These are phyloP conservation scores for Pelosia muscerda DNA, from an alignment of 2,888 invertebrate genomes.

Conservation along the genomic window DNA sequence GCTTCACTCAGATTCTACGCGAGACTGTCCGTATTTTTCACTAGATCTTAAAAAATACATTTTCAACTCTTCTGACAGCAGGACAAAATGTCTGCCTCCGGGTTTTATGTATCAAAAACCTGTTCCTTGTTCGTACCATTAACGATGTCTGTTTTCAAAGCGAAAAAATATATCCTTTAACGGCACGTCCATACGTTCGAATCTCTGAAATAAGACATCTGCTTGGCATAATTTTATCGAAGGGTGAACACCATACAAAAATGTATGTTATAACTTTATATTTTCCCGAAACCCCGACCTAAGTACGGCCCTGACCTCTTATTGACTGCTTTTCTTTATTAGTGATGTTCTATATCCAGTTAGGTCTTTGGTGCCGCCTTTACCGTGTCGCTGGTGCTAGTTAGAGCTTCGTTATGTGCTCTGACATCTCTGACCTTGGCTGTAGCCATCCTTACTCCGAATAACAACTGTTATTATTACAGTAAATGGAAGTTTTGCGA, in stretches of 20 bases:
- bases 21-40: too few species aligned
- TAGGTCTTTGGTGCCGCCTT: conserved; percentile 33
- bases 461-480: conserved; percentile 17
- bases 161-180: background rate
- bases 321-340: conserved; percentile 30
- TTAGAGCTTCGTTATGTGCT: conserved; percentile 16
- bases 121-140: background rate
- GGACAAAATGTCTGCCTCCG: too few species aligned
- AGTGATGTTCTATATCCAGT: conserved; percentile 28
- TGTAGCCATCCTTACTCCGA: conserved; percentile 17
- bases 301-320: conserved; percentile 29
- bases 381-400: conserved; percentile 33
- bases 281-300: conserved; percentile 30
- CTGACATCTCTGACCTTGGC: conserved; percentile 26
- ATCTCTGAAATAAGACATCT: conserved; percentile 43
- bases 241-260: conserved; percentile 30
- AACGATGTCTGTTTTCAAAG: background rate
- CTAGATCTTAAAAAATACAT: too few species aligned
- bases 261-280: conserved; percentile 43
- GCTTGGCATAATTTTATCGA: conserved; percentile 47
- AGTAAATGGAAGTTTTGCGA: background rate
- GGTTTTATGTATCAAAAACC: background rate
- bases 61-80: too few species aligned
- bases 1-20: too few species aligned
- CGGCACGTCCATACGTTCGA: conserved; percentile 26